Evolutionary conservation across 1,140 invertebrate genomes (phyloP).

Genomic region (Archegozetes longisetosus): DNA sequence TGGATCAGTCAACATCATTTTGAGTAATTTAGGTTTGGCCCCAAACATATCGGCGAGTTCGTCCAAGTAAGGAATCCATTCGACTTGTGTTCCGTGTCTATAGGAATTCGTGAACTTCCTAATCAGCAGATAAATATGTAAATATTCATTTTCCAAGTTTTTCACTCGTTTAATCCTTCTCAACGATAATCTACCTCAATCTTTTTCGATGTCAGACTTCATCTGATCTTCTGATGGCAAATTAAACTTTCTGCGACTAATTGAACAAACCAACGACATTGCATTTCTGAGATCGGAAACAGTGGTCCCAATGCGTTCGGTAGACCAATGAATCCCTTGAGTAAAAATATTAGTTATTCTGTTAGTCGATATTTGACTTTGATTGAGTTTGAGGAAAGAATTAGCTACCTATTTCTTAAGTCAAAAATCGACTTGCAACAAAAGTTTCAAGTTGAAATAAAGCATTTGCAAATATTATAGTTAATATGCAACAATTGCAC

Average conservation of each 20-base stretch:
- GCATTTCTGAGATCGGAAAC: conserved; percentile 36
- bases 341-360: too few relatives aligned
- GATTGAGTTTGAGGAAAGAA: too few relatives aligned
- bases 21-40: conserved; percentile 31
- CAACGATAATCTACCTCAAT: conserved; percentile 18
- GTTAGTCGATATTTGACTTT: too few relatives aligned
- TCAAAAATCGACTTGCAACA: too few relatives aligned
- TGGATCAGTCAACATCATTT: conserved; percentile 29
- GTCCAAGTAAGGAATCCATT: conserved; percentile 29
- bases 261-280: conserved; percentile 20
- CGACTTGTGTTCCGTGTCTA: conserved; percentile 33
- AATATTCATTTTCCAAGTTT: too few relatives aligned
- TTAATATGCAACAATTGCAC: too few relatives aligned
- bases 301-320: conserved; percentile 36
- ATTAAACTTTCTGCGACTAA: conserved; percentile 17
- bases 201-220: conserved; percentile 11
- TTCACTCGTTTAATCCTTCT: conserved; percentile 22
- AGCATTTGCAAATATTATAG: too few relatives aligned
- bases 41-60: conserved; percentile 31
- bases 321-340: too few relatives aligned
- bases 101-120: too few relatives aligned
- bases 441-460: too few relatives aligned
- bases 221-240: conserved; percentile 20
- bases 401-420: too few relatives aligned
- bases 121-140: too few relatives aligned